These are phyloP conservation scores for Ceratina australensis DNA, from an alignment of 1,140 invertebrate species.

Conservation along the genomic window DNA sequence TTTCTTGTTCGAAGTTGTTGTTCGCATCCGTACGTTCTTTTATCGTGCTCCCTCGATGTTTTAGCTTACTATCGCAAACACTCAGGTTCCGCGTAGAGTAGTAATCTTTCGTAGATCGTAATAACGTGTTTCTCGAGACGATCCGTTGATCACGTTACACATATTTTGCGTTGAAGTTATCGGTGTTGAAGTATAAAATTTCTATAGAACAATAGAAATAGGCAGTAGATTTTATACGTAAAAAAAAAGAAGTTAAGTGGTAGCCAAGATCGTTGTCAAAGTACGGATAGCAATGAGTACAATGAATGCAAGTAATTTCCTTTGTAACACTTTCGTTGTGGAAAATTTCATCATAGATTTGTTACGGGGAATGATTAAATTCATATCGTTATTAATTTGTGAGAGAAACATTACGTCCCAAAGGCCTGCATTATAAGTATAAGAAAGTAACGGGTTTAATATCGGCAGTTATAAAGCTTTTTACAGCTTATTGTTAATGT, in stretches of 20 bases:
- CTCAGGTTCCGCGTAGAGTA: slow-evolving; percentile 34
- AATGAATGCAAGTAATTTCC: slow-evolving; percentile 61
- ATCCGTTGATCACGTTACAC: slow-evolving; percentile 41
- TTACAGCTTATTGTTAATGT: slow-evolving; percentile 38
- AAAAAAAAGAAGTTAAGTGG: slow-evolving; percentile 34
- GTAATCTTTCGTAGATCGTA: slow-evolving; percentile 33
- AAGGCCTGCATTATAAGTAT: slow-evolving; percentile 46
- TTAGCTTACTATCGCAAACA: slow-evolving; percentile 16
- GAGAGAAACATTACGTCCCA: slow-evolving; percentile 50
- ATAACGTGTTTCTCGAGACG: slow-evolving; percentile 16
- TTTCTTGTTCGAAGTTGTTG: not conserved
- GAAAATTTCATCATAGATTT: slow-evolving; percentile 15
- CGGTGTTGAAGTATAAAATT: slow-evolving; percentile 38
- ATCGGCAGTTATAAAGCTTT: slow-evolving; percentile 38
- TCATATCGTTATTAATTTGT: slow-evolving; percentile 40
- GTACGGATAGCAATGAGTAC: slow-evolving; percentile 58
- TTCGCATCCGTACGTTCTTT: not conserved
- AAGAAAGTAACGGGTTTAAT: slow-evolving; percentile 45
- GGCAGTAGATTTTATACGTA: slow-evolving; percentile 51
- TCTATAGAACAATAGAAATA: slow-evolving; percentile 30
- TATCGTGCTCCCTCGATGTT: not conserved
- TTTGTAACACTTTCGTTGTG: slow-evolving; percentile 28
- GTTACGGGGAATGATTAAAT: slow-evolving; percentile 12
- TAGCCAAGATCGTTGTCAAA: slow-evolving; percentile 36
- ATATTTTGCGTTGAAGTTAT: slow-evolving; percentile 32